Base-by-base conservation (phyloP, 2,797 vertebrate species). In the Notoglanidium macrostoma region DNA sequence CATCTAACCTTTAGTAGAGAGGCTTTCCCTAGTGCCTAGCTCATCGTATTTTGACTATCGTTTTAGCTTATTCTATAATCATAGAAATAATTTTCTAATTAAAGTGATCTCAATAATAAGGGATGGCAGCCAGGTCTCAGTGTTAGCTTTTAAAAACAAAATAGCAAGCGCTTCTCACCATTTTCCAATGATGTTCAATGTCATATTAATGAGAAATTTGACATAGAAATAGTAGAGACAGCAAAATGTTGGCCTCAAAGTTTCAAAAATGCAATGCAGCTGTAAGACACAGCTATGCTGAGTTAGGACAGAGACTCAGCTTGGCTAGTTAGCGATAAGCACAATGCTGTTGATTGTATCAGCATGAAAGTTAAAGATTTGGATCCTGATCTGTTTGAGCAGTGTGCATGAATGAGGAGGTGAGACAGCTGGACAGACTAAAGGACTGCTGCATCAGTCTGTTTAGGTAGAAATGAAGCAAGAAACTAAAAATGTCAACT, bases 1-100 rank as follows among this genome's bases (percentile, higher is more conserved):
- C 87, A 78, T 82, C 83, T 90, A 89, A 91, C 86, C 89, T 88
- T 90, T 90, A 89, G 67, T 84, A 67, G 73, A 78, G 73, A 86
- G 55, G 79, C 68, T 84, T n/a, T 82, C 40, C 68, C 51, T 80
- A 85, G 73, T 35, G 35, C 61, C 29, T 74, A 88, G 86, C 57
- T 72, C 67, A 63, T 70, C 10, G 12, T 46, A 63, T 80, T 78
- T 87, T 70, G 59, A 32, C 40, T 15, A 70, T 23, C 40, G 11
- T 63, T 40, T 85, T 32, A 74, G 70, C n/a, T 21, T 35, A 29
- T 79, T 70, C 54, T 57, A 12, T 57, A 35, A 59, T 40, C 3
- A 57, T 5, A 35, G 19, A 81, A 81, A 63, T 46, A 1, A 63
- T 63, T 44, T 46, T 6, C 23, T 63, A 46, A 81, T n/a, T 17